These are phyloP conservation scores for Pristionchus fissidentatus DNA, from an alignment of 2,888 invertebrate species.

Conservation along the genomic window DNA sequence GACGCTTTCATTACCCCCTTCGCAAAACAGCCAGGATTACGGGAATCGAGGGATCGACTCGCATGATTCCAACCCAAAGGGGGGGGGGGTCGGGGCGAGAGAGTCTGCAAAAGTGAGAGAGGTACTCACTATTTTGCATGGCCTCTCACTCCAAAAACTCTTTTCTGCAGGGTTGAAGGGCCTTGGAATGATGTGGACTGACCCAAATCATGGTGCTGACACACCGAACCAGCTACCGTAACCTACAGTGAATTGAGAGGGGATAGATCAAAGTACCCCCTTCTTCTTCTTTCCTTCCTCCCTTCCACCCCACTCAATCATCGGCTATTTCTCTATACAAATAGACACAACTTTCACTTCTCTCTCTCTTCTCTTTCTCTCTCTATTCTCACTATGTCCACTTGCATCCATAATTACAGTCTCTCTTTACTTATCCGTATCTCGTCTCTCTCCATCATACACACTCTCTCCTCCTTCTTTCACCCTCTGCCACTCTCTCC, in stretches of 20 bases:
- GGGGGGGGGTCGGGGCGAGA: too few relatives aligned
- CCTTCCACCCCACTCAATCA: too few relatives aligned
- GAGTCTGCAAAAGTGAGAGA: too few relatives aligned
- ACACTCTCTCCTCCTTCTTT: neutral
- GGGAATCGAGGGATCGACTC: neutral
- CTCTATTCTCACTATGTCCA: neutral
- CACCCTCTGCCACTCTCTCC: neutral
- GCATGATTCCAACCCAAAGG: neutral
- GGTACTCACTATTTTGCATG: too few relatives aligned
- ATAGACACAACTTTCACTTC: neutral
- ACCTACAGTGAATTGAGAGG: too few relatives aligned
- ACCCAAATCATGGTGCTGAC: too few relatives aligned
- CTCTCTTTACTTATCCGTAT: neutral
- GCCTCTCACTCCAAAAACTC: too few relatives aligned
- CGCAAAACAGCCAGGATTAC: conserved; percentile 18
- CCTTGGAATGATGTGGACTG: too few relatives aligned
- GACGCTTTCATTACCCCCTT: conserved; percentile 34
- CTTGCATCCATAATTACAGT: conserved; percentile 1
- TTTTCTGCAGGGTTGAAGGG: too few relatives aligned
- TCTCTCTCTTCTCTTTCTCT: neutral
- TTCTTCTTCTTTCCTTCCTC: too few relatives aligned
- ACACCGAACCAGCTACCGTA: too few relatives aligned
- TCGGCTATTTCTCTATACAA: neutral
- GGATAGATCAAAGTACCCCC: too few relatives aligned
- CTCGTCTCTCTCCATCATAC: neutral